Percentiles rank a stretch among this genome's conserved stretches.
Conservation (phyloP, 1,140 invertebrate genomes). For the Bilobella aurantiaca region DNA sequence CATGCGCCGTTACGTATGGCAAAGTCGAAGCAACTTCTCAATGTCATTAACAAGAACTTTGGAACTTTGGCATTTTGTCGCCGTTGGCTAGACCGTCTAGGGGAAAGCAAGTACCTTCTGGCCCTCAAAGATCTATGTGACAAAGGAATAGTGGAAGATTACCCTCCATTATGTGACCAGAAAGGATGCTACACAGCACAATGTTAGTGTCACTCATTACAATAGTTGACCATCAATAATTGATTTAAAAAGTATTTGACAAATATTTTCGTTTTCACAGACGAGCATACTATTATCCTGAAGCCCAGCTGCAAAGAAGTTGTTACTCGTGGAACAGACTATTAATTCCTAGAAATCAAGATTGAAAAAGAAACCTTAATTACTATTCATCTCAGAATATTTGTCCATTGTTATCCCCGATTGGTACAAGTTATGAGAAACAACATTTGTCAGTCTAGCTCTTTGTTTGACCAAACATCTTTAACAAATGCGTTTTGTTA, state of each 20-base stretch:
- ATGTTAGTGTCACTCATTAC: slow-evolving; percentile 53
- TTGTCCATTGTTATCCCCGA: no score
- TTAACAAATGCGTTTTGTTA: no score
- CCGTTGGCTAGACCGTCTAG: slow-evolving; percentile 93
- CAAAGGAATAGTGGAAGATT: slow-evolving; percentile 86
- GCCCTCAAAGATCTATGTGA: slow-evolving; percentile 97
- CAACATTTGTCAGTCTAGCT: no score
- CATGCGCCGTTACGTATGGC: slow-evolving; percentile 65
- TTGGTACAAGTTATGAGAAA: no score
- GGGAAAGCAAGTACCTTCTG: slow-evolving; percentile 96
- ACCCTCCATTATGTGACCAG: slow-evolving; percentile 94
- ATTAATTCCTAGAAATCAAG: no score
- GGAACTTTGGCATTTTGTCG: slow-evolving; percentile 97
- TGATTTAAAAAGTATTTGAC: no score
- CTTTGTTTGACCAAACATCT: no score
- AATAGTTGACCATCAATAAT: no score
- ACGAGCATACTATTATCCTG: slow-evolving; percentile 92
- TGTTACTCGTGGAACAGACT: slow-evolving; percentile 90
- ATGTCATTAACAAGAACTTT: slow-evolving; percentile 96
- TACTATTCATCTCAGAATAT: no score
- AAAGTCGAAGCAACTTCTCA: slow-evolving; percentile 76
- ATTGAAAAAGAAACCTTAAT: no score
- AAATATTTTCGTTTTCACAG: background rate
- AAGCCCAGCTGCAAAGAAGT: slow-evolving; percentile 98
- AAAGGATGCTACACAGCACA: slow-evolving; percentile 98